Base-by-base conservation (phyloP, 2,113 vertebrate genomes). In the Apistogramma diplotaenia region DNA sequence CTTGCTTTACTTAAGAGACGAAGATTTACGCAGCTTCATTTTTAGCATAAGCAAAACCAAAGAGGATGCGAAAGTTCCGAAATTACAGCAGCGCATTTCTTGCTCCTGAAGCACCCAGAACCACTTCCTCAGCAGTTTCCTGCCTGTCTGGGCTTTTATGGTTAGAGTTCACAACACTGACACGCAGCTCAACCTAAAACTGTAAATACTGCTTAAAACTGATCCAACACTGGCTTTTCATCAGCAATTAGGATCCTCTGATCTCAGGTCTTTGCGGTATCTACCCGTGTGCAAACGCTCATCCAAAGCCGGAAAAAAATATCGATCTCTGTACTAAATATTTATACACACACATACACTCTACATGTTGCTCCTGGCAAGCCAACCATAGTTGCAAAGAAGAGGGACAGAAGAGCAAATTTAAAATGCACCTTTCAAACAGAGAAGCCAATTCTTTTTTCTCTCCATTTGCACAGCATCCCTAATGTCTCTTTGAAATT, bases 41-140 rank as follows among this genome's bases (percentile, higher is more conserved):
- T 79, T 83, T 29, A 40, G 43, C 67, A 82, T 18, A 65, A n/a
- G 25, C 65, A 83, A 89, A 87, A 85, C 58, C 84, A 88, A 93
- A 92, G 84, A 92, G 91, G 88, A 92, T 78, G 53, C 3, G 88
- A 93, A 90, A 91, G 85, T 86, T 87, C 76, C 19, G n/a, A 85
- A 85, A 88, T 87, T 62, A 81, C 65, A 56, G 53, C 71, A 72
- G 55, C 29, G 62, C 40, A 59, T 53, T 87, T 87, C 53, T 75
- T 84, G 76, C 70, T 83, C 76, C 84, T 87, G 27, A 71, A 80
- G 82, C 84, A 86, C 71, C 58, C 74, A 87, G 71, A 83, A 82
- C 87, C 91, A 91, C 93, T 94, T 94, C 93, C 93, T 91, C 55
- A 81, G 75, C 72, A 84, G 82, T 78, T 93, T 91, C 93, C 93